A percentile compares a stretch with the other conserved stretches of the same genome.
Evolutionary conservation across 2,888 invertebrate species (phyloP).

Genomic region (Petrophora chlorosata): DNA sequence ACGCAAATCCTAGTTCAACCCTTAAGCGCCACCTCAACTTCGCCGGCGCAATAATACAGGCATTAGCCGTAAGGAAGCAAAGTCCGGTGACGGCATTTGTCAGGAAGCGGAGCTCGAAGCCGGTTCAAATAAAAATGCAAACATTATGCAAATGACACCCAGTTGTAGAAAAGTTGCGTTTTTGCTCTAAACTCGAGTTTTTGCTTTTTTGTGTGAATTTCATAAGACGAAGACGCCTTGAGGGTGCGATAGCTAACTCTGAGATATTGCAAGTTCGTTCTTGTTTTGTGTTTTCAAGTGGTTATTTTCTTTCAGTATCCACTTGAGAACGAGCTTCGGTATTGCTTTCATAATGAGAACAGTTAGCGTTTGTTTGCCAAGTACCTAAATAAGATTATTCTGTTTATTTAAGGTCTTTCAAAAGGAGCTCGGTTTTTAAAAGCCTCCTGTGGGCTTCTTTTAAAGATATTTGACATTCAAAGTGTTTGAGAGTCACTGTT

Average conservation of each 20-base stretch:
- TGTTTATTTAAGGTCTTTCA: too few species aligned
- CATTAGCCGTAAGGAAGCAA: constrained; percentile 1
- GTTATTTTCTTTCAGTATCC: constrained; percentile 24
- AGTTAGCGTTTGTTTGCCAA: constrained; percentile 15
- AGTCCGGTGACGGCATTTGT: constrained; percentile 1
- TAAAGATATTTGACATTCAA: too few species aligned
- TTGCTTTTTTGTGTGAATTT: constrained; percentile 46
- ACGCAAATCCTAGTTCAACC: background rate
- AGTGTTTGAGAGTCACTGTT: too few species aligned
- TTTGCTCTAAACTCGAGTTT: constrained; percentile 28
- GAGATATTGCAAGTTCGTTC: constrained; percentile 22
- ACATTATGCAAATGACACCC: constrained; percentile 62
- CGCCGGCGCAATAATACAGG: background rate
- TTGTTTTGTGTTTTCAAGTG: constrained; percentile 21
- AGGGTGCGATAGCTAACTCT: constrained; percentile 32
- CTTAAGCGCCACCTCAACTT: background rate
- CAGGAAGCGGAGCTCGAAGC: background rate
- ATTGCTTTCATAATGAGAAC: constrained; percentile 20
- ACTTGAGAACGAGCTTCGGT: constrained; percentile 22
- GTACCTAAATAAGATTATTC: constrained; percentile 1
- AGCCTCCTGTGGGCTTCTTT: too few species aligned
- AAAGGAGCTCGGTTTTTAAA: too few species aligned
- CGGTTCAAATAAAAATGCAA: constrained; percentile 51
- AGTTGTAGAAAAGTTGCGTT: constrained; percentile 40
- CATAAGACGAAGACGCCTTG: constrained; percentile 37